Base-by-base conservation (phyloP, 2,888 invertebrate species). In the Thera obeliscata region DNA sequence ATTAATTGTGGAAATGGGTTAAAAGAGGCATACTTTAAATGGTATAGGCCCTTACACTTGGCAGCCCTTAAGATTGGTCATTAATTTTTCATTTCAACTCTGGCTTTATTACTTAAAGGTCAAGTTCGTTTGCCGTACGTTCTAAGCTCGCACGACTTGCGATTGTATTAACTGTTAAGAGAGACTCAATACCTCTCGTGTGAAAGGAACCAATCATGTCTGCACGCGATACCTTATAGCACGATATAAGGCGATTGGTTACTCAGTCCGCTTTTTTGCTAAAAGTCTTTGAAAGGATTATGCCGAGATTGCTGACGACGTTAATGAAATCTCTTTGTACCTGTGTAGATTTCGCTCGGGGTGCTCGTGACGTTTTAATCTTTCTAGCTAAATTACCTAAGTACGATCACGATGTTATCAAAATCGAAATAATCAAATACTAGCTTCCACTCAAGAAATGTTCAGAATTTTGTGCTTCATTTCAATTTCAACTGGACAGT, bases 141-240 rank as follows among this genome's bases (percentile, higher is more conserved):
- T 64, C n/a, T 62, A 68, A 58, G 61, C 66, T 61, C 63, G 52
- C 54, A 58, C 69, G 60, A 71, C 67, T 49, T 55, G 64, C 64
- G 76, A 78, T 77, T 65, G 70, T 74, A 75, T 75, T 76, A 74
- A 70, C 73, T 75, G 77, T 77, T 75, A 70, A 61, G 64, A 62
- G 56, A 57, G 48, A 62, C 72, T 43, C 56, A 61, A 22, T 56
- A 59, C 68, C 72, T 57, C 56, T 57, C 38, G 66, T 73, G 70
- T 73, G 70, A 65, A 71, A 67, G 62, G 62, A 68, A 64, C 61
- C 70, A 70, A 71, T 74, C 69, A 64, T 64, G 66, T 67, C 70
- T 64, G 67, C 74, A 72, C 76, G 74, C 76, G 71, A 71, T 62
- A 70, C 43, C 43, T 56, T 60, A 59, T 57, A 54, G 59, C 60